Evolutionary conservation across 92 coral and sea anemone genomes (phyloP).

Genomic region (Parazoanthus atlanticus): DNA sequence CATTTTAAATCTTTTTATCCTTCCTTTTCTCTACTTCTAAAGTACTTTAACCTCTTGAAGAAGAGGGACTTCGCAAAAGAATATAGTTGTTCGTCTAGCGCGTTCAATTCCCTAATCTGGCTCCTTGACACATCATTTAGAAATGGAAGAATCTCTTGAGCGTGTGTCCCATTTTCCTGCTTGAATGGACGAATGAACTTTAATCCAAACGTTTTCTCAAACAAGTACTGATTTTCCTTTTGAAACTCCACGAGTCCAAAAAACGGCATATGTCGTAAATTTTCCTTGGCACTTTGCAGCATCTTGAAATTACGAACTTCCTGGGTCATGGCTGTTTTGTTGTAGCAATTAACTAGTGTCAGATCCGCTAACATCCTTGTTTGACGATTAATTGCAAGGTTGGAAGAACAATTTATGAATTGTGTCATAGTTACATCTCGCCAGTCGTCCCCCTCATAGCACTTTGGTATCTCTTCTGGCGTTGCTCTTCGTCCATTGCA

Average conservation of each 20-base stretch:
- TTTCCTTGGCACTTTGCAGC: conserved; percentile 81
- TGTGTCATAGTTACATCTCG: conserved; percentile 63
- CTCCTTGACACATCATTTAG: conserved; percentile 35
- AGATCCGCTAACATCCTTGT: conserved; percentile 90
- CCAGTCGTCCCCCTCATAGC: conserved; percentile 86
- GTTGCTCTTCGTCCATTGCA: conserved; percentile 80
- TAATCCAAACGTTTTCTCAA: conserved; percentile 89
- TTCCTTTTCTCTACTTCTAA: conserved; percentile 46
- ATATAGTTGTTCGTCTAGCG: conserved; percentile 77
- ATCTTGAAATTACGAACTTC: conserved; percentile 68
- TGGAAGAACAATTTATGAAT: conserved; percentile 78
- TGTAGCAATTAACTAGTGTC: conserved; percentile 81
- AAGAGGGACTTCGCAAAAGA: conserved; percentile 82
- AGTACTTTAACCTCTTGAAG: conserved; percentile 79
- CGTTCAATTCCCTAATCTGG: conserved; percentile 63
- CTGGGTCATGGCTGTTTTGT: conserved; percentile 56
- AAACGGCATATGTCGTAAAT: conserved; percentile 84
- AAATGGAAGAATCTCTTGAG: conserved; percentile 56
- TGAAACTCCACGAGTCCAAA: conserved; percentile 93
- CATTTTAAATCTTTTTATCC: background rate
- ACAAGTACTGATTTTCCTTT: conserved; percentile 87
- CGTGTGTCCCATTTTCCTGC: conserved; percentile 70
- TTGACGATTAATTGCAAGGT: conserved; percentile 90
- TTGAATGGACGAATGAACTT: conserved; percentile 68
- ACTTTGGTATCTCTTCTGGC: conserved; percentile 74